phyloP scores from a whole-genome alignment of 2,888 invertebrate genomes.

The Diaprepes abbreviatus region DNA sequence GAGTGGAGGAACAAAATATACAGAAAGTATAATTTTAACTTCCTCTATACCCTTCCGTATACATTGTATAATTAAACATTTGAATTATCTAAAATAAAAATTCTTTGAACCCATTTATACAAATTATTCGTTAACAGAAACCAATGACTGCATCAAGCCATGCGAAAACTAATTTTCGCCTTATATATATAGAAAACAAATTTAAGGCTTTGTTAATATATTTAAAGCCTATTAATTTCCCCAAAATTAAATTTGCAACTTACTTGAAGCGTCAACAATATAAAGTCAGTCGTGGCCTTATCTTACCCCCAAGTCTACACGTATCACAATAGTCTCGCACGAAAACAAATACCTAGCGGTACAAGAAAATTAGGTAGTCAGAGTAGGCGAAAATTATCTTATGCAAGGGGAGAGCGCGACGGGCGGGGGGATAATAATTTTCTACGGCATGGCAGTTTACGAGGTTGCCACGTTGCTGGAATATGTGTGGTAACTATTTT shows the following conservation, averaged over 20 bases:
- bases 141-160: too few species aligned
- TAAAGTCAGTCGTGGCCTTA: conserved; percentile 1
- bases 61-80: too few species aligned
- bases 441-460: neutral
- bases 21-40: too few species aligned
- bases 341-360: conserved; percentile 27
- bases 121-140: too few species aligned
- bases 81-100: too few species aligned
- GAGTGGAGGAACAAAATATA: too few species aligned
- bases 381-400: conserved; percentile 26
- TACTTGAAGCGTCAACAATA: conserved; percentile 32
- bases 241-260: conserved; percentile 28
- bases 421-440: conserved; percentile 9
- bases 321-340: conserved; percentile 10
- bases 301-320: neutral
- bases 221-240: conserved; percentile 30
- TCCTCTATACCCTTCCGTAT: too few species aligned
- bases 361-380: conserved; percentile 33
- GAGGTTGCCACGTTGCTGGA: neutral
- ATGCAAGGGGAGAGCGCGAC: conserved; percentile 1
- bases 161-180: too few species aligned
- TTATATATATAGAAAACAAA: neutral
- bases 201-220: conserved; percentile 9
- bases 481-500: neutral
- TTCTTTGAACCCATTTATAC: too few species aligned